A percentile compares a stretch with the other conserved stretches of the same genome.
These are phyloP conservation scores for Ia io DNA, from an alignment of 2,113 vertebrate genomes.

Conservation along the genomic window DNA sequence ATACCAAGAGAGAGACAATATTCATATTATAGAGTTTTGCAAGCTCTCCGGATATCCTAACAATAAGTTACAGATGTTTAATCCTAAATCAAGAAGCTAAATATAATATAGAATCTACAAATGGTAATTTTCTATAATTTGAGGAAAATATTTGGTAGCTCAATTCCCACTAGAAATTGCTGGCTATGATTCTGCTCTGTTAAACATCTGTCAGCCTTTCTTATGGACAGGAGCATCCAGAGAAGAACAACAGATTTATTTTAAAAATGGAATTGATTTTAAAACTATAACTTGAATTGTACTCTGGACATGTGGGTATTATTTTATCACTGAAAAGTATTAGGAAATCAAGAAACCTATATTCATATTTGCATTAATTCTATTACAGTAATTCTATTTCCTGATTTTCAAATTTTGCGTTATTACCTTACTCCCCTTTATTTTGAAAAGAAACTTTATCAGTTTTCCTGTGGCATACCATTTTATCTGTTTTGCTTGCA, in stretches of 20 bases:
- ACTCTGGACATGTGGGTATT: neutral
- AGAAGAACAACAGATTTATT: slow-evolving; percentile 12
- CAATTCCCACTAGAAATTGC: slow-evolving; percentile 52
- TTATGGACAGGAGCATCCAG: neutral
- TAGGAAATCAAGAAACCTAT: neutral
- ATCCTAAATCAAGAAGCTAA: slow-evolving; percentile 74
- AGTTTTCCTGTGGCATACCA: slow-evolving; percentile 57
- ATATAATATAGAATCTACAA: slow-evolving; percentile 48
- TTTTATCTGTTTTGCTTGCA: slow-evolving; percentile 68
- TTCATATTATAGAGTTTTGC: slow-evolving; percentile 38
- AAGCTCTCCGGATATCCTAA: slow-evolving; percentile 55
- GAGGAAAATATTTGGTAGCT: slow-evolving; percentile 71
- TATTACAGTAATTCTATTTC: neutral
- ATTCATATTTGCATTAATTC: slow-evolving; percentile 24
- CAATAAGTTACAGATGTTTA: slow-evolving; percentile 65
- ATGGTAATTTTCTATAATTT: slow-evolving; percentile 68
- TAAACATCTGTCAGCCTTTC: slow-evolving; percentile 45
- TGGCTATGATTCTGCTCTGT: slow-evolving; percentile 43
- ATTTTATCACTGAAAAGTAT: neutral
- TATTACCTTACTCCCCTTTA: slow-evolving; percentile 46
- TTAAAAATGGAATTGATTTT: slow-evolving; percentile 12
- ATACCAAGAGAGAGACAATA: neutral
- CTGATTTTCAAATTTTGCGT: slow-evolving; percentile 44
- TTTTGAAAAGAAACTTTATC: slow-evolving; percentile 65
- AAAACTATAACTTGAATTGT: slow-evolving; percentile 40